Conservation (phyloP, 2,797 vertebrate species). For the Pithecia hirsuta region DNA sequence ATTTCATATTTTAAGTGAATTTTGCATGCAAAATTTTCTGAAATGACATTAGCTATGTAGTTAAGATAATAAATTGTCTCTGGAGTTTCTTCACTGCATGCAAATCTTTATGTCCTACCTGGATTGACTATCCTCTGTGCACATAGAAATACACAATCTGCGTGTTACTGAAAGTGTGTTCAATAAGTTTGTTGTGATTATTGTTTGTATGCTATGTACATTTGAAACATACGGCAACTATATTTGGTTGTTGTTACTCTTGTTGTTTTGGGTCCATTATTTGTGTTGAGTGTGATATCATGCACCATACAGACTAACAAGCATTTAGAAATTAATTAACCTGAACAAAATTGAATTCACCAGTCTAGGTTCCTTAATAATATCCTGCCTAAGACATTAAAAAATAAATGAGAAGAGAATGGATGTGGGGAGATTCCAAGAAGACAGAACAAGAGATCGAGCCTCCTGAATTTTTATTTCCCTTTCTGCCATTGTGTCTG, state of each 20-base stretch:
- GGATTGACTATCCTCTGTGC: background rate
- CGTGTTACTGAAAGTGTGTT: background rate
- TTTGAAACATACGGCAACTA: background rate
- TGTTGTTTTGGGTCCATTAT: background rate
- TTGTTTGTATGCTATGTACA: background rate
- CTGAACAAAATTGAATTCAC: conserved; percentile 57
- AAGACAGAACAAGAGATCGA: conserved; percentile 19
- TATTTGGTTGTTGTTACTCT: background rate
- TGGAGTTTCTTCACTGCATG: conserved; percentile 24
- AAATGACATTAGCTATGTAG: conserved; percentile 56
- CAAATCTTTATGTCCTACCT: background rate
- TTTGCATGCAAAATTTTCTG: conserved; percentile 57
- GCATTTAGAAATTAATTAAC: conserved; percentile 70
- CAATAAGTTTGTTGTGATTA: background rate
- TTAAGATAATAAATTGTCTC: conserved; percentile 44
- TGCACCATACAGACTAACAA: background rate
- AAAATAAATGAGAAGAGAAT: conserved; percentile 57
- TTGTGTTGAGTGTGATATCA: background rate
- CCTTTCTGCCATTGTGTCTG: background rate
- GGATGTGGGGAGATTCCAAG: background rate
- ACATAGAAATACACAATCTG: background rate
- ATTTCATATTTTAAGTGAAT: conserved; percentile 75
- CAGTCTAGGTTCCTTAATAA: conserved; percentile 45
- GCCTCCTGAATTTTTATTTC: background rate
- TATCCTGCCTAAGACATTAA: conserved; percentile 55